Evolutionary conservation across 2,797 vertebrate species (phyloP), one percentile per base, ranked within the genome.

Genomic region (Amazonetta brasiliensis): DNA sequence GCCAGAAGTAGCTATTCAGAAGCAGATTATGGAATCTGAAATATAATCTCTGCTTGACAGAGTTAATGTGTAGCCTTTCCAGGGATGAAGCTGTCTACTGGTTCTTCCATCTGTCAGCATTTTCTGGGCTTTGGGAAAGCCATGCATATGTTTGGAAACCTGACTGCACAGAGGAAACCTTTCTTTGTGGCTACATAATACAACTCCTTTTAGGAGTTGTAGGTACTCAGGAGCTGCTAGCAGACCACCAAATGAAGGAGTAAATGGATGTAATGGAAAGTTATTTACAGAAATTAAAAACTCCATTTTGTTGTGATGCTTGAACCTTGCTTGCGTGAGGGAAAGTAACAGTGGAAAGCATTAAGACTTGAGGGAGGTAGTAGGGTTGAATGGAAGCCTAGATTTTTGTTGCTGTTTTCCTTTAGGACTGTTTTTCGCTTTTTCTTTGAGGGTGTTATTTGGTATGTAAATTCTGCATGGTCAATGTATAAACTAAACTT

Each of bases 21-120:
- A 83, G 63, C 90, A 95, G 92, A 95, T 96, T 95, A 93, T 94
- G 64, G 96, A 95, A 95, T 94, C 46, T 94, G 81, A 92, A 23
- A 90, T 93, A 86, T 92, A 95, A 95, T 96, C 96, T 94, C 67
- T 89, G 55, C 28, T 80, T 93, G 81, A 89, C 84, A 87, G 77
- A 82, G 86, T 93, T 87, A 90, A 96, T 90, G 86, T 95, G 71
- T 56, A 93, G 93, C 67, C 75, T 94, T 95, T 94, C 74, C 71
- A 90, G 84, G 67, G 74, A 60, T 90, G 88, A 92, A 82, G 50
- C 88, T 95, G 75, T 93, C 95, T 94, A 94, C 76, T 93, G 80
- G 35, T 74, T 94, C 84, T 95, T 95, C 90, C 92, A 95, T 94
- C 95, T 95, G 94, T 84, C 86, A 74, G 77, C 77, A 90, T 90